Evolutionary conservation across 2,113 vertebrate species (phyloP).

Genomic region (Trinectes maculatus): DNA sequence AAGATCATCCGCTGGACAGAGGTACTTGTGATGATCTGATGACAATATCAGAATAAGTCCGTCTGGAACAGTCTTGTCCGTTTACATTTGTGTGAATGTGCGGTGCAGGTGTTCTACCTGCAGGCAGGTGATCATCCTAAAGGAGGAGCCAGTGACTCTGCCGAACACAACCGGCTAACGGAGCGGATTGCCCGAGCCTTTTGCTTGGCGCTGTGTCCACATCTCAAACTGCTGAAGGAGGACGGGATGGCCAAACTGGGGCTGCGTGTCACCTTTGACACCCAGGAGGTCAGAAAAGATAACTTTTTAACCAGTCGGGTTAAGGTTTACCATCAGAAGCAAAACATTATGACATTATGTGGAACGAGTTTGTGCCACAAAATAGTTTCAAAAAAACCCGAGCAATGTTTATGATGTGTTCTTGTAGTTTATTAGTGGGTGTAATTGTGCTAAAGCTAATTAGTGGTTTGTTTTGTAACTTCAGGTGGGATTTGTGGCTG

Average conservation of each 20-base stretch:
- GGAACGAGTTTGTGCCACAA: no score
- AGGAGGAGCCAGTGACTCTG: conserved; percentile 85
- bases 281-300: conserved; percentile 86
- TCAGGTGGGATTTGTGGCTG: conserved; percentile 94
- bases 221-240: conserved; percentile 95
- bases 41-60: neutral
- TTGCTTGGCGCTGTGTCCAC: conserved; percentile 92
- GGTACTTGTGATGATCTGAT: conserved; percentile 72
- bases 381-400: no score
- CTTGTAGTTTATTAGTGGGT: no score
- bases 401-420: no score
- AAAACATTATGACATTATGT: no score
- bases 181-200: conserved; percentile 95
- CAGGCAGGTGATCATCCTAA: conserved; percentile 89
- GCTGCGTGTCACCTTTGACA: conserved; percentile 91
- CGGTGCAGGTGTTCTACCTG: conserved; percentile 90
- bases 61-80: fast-evolving
- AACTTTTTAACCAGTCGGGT: no score
- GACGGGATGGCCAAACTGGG: conserved; percentile 97
- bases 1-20: conserved; percentile 99
- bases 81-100: neutral
- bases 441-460: conserved; percentile 18
- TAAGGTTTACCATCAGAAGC: no score
- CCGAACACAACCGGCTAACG: conserved; percentile 91
- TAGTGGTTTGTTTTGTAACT: conserved; percentile 33